Conservation (phyloP, 2,113 vertebrate species). For the Megaceryle maxima region DNA sequence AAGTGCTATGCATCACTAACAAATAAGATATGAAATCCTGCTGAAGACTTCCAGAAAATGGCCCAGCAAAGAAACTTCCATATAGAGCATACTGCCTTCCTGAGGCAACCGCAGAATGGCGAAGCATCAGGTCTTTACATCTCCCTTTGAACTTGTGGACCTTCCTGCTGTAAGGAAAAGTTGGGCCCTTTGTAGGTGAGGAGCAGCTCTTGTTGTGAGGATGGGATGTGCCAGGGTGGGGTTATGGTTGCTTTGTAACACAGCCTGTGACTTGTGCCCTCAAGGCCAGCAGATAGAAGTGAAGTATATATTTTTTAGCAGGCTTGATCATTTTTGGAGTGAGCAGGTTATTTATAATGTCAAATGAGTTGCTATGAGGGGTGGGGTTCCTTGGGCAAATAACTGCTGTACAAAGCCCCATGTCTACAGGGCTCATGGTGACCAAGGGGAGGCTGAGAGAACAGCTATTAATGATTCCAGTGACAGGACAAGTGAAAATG, state of each 20-base stretch:
- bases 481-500: neutral
- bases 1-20: neutral
- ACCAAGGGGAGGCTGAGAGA: neutral
- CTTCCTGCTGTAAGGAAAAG: neutral
- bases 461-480: neutral
- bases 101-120: accelerated
- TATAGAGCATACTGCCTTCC: neutral
- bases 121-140: neutral
- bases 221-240: accelerated
- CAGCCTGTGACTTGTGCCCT: neutral
- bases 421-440: neutral
- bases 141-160: neutral
- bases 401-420: neutral
- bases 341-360: neutral
- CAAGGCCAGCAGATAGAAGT: neutral
- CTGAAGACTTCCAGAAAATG: neutral
- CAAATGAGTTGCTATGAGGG: neutral
- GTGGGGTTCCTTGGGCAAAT: neutral
- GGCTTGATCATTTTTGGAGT: neutral
- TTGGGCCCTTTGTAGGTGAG: neutral
- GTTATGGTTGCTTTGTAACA: neutral
- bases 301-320: neutral
- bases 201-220: neutral
- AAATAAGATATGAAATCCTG: neutral
- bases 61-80: neutral